Conservation (phyloP, 2,888 invertebrate species). For the Melikaiella ostensackeni region DNA sequence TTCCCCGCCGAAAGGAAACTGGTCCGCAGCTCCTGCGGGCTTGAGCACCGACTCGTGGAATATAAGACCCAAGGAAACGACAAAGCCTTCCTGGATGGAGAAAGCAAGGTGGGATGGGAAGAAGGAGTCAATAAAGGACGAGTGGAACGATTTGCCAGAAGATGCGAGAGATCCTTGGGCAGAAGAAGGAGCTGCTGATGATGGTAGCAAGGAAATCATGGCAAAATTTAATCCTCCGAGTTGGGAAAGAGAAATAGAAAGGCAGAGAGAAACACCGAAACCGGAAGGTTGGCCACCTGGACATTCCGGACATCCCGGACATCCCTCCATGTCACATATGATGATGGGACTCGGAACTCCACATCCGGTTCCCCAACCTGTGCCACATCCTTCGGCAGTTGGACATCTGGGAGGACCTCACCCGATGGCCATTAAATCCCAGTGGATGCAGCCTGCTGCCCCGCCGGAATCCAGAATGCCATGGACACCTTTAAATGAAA, state of each 20-base stretch:
- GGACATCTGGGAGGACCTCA: not conserved
- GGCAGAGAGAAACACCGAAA: not conserved
- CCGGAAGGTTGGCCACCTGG: constrained; percentile 3
- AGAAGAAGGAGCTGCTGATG: constrained; percentile 61
- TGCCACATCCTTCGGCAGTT: constrained; percentile 3
- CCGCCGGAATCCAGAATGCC: constrained; percentile 18
- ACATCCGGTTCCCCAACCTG: constrained; percentile 4
- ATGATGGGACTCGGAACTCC: constrained; percentile 13
- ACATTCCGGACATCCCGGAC: constrained; percentile 3
- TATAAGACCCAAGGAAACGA: constrained; percentile 62
- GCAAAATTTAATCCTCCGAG: constrained; percentile 24
- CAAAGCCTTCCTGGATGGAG: constrained; percentile 53
- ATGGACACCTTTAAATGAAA: constrained; percentile 27
- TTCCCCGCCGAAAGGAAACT: not conserved
- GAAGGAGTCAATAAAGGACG: constrained; percentile 63
- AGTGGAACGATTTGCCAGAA: constrained; percentile 72
- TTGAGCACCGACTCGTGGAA: constrained; percentile 64
- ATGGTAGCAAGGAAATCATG: constrained; percentile 44
- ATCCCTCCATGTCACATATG: constrained; percentile 1
- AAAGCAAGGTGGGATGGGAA: constrained; percentile 62
- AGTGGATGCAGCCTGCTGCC: constrained; percentile 1
- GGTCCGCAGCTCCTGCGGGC: not conserved
- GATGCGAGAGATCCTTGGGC: constrained; percentile 75
- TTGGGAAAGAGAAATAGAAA: constrained; percentile 19
- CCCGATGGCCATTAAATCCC: constrained; percentile 2